Base-by-base conservation (phyloP, 2,797 vertebrate species). In the Acipenser ruthenus region DNA sequence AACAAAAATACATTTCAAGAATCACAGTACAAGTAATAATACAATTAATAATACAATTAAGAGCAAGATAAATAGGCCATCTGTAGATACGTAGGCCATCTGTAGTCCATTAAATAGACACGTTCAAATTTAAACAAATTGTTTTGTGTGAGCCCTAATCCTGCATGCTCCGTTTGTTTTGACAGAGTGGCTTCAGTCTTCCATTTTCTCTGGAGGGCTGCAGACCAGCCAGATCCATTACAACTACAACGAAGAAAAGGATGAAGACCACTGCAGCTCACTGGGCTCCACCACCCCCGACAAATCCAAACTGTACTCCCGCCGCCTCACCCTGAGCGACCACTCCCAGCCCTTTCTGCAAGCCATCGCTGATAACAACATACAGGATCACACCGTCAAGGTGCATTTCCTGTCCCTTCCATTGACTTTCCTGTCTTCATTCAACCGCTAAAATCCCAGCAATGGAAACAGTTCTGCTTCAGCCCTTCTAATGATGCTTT, bases 151-250 rank as follows among this genome's bases (percentile, higher is more conserved):
- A 37, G 37, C 37, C 37, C 4, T 37, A 37, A 37, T 37, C 37
- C 37, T 37, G 37, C 37, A 37, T 37, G 37, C 5, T 11, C 6
- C 47, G n/a, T 12, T 55, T 73, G 73, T 66, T 52, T 58, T 58
- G 49, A 50, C 78, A 99, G 97, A 93, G 75, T 99, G 97, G 97
- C 90, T 99, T 67, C 95, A 95, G 82, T 98, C 93, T 0, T 97
- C 97, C 0, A 93, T 99, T 72, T 99, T 99, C 80, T 97, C 93
- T 7, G 97, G 97, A 8, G 97, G 96, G 48, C 88, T 99, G 71
- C 97, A 99, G 80, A 99, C 96, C 49, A 99, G 96, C 83, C 95
- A 99, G 78, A 97, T 97, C 80, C 96, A 97, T 82, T 99, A 99
- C 65, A 99, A 95, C 84, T 99, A 99, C 80, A 99, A 99, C 12